Percentiles rank a stretch among this genome's conserved stretches.
Evolutionary conservation across 2,888 invertebrate species (phyloP).

Genomic region (Lasioglossum malachurum): DNA sequence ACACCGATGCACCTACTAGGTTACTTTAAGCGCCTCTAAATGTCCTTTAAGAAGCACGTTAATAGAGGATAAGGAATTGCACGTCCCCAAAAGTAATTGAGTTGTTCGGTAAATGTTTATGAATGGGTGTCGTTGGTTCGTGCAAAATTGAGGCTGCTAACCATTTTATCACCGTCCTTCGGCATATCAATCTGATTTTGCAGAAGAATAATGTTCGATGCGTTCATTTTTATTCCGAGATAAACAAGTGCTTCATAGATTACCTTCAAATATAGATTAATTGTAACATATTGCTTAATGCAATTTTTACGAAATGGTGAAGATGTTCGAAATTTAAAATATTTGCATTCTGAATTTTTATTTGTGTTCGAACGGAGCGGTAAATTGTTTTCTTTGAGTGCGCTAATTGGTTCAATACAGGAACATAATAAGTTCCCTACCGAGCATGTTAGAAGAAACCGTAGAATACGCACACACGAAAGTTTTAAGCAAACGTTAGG

Average conservation of each 20-base stretch:
- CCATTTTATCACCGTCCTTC: neutral
- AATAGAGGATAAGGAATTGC: conserved; percentile 13
- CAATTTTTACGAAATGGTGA: neutral
- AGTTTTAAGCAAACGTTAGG: neutral
- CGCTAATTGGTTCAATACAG: neutral
- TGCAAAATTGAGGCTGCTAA: neutral
- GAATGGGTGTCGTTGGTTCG: neutral
- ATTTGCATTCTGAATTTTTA: neutral
- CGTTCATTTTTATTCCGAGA: neutral
- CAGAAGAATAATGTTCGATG: neutral
- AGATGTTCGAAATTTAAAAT: neutral
- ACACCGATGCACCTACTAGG: conserved; percentile 28
- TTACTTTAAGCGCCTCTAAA: conserved; percentile 53
- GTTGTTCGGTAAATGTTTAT: neutral
- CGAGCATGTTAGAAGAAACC: neutral
- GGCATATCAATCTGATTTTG: neutral
- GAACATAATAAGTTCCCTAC: neutral
- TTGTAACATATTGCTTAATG: neutral
- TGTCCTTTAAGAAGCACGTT: conserved; percentile 39
- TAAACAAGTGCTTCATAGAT: neutral
- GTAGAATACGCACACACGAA: neutral
- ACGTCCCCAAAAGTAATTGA: neutral
- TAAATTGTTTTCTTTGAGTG: neutral
- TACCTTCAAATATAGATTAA: neutral
- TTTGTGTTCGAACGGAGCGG: neutral